phyloP scores from a whole-genome alignment of 2,113 vertebrate species.

The Aldabrachelys gigantea region DNA sequence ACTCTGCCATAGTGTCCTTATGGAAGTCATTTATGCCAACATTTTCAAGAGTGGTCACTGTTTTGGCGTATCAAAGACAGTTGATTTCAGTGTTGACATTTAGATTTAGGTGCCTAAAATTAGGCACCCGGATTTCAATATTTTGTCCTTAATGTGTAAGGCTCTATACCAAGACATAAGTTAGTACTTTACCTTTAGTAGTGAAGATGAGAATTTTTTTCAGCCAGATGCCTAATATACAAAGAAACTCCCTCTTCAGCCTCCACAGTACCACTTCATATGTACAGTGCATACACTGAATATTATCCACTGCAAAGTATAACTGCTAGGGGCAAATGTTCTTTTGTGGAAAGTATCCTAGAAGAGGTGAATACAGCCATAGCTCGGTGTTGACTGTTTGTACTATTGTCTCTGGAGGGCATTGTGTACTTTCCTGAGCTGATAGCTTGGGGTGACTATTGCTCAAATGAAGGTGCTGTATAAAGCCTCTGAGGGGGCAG shows the following conservation, averaged over 20 bases:
- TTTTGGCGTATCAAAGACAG: not conserved
- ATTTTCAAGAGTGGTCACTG: not conserved
- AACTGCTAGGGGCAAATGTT: not conserved
- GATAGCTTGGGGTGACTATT: not conserved
- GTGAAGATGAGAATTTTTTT: conserved; percentile 2
- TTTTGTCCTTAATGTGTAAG: not conserved
- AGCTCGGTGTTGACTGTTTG: conserved; percentile 39
- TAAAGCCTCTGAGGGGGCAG: not conserved
- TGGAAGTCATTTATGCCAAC: not conserved
- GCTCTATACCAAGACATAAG: not conserved
- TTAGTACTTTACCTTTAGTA: not conserved
- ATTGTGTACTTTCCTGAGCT: conserved; percentile 40
- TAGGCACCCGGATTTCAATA: not conserved
- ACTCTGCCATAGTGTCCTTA: conserved; percentile 26
- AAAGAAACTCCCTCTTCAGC: not conserved
- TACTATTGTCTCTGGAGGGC: not conserved
- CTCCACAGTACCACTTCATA: not conserved
- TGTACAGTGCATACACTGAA: not conserved
- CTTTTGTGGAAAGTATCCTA: conserved; percentile 41
- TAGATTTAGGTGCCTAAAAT: not conserved
- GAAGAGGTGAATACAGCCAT: conserved; percentile 28
- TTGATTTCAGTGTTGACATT: not conserved
- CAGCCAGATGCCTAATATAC: not conserved
- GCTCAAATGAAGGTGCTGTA: not conserved
- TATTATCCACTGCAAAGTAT: conserved; percentile 26